These are phyloP conservation scores for Manis crassicaudata DNA, from an alignment of 2,797 vertebrate species.

Conservation along the genomic window DNA sequence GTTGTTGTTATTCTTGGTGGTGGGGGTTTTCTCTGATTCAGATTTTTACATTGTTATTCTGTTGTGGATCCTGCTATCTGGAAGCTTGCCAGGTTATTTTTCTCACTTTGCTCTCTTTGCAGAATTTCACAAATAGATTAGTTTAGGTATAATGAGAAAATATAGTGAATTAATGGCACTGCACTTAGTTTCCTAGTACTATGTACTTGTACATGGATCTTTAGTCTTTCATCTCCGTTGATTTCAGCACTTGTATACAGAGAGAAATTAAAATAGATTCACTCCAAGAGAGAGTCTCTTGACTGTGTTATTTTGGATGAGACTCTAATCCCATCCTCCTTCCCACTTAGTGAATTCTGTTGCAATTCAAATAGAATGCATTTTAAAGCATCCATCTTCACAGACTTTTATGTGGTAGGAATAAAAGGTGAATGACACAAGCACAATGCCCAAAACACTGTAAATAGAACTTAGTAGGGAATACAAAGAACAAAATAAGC, in stretches of 20 bases:
- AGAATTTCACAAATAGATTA: conserved; percentile 11
- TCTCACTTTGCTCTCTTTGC: neutral
- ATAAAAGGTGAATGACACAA: conserved; percentile 37
- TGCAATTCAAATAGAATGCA: conserved; percentile 24
- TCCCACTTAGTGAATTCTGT: neutral
- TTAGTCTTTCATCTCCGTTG: neutral
- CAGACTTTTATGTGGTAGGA: neutral
- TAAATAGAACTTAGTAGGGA: conserved; percentile 6
- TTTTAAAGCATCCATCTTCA: neutral
- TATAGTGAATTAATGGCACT: neutral
- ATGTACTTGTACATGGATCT: neutral
- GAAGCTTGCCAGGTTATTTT: conserved; percentile 11
- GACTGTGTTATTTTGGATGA: neutral
- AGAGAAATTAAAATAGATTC: neutral
- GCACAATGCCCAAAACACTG: neutral
- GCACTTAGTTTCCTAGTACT: neutral
- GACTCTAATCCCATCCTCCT: neutral
- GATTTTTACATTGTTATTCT: conserved; percentile 38
- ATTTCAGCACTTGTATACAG: neutral
- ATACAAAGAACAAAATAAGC: neutral
- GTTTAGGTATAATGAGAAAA: neutral
- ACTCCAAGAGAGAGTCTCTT: neutral
- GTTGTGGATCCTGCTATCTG: neutral
- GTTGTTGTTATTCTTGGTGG: neutral
- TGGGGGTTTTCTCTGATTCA: neutral